A percentile compares a stretch with the other conserved stretches of the same genome.
Conservation (phyloP, 2,888 invertebrate species). For the Dynastes maya region DNA sequence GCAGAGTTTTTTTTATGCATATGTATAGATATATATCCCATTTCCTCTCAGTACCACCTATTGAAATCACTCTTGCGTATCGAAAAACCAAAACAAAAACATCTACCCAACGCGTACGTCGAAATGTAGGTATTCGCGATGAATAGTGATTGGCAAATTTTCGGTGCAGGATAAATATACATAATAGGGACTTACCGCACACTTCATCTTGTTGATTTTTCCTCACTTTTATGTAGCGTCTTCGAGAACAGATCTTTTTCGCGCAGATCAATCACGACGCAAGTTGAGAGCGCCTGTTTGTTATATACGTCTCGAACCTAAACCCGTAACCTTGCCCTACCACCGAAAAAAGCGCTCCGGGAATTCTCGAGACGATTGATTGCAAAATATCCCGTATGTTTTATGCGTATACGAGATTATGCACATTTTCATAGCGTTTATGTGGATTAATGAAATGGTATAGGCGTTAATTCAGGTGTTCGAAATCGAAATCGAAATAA, state of each 20-base stretch:
- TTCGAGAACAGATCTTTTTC: conserved; percentile 22
- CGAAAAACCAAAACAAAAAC: conserved; percentile 23
- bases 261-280: conserved; percentile 25
- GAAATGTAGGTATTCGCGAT: not conserved
- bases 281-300: conserved; percentile 28
- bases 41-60: conserved; percentile 19
- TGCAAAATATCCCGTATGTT: conserved; percentile 12
- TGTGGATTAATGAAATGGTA: no score
- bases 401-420: not conserved
- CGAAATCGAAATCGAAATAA: no score
- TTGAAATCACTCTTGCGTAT: conserved; percentile 40
- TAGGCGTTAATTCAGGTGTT: no score
- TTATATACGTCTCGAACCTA: conserved; percentile 32
- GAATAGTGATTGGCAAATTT: not conserved
- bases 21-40: not conserved
- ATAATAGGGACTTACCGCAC: conserved; percentile 17
- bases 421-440: no score
- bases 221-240: not conserved
- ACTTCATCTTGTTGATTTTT: conserved; percentile 30
- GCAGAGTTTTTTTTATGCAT: not conserved
- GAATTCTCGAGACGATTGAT: conserved; percentile 40
- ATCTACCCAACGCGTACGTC: not conserved
- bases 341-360: conserved; percentile 41
- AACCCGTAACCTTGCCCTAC: conserved; percentile 45
- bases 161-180: no score